A percentile compares a stretch with the other conserved stretches of the same genome.
These are phyloP conservation scores for Plumapathes pennacea DNA, from an alignment of 92 coral and sea anemone genomes.

Conservation along the genomic window DNA sequence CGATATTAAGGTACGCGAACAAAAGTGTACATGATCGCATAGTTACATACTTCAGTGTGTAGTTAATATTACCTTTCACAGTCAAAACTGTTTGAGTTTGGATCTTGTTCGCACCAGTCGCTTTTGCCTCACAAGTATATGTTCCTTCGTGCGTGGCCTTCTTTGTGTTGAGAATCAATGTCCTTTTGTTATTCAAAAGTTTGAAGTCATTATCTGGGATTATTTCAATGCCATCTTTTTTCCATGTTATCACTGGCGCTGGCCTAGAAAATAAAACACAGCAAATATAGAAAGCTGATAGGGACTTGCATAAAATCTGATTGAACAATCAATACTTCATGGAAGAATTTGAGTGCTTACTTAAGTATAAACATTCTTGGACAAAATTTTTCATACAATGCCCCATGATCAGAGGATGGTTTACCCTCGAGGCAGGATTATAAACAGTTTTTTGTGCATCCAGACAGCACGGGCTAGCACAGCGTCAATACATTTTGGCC, in stretches of 20 bases:
- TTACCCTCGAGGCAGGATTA: too few relatives aligned
- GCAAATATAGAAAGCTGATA: background rate
- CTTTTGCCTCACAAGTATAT: constrained; percentile 22
- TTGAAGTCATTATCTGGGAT: background rate
- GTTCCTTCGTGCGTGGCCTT: constrained; percentile 1
- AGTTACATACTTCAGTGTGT: too few relatives aligned
- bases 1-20: too few relatives aligned
- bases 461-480: too few relatives aligned
- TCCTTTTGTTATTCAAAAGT: background rate
- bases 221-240: background rate
- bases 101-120: background rate
- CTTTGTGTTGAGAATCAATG: background rate
- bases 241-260: constrained; percentile 9
- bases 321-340: background rate
- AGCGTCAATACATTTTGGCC: too few relatives aligned
- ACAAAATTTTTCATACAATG: too few relatives aligned
- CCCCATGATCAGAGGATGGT: too few relatives aligned
- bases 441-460: too few relatives aligned
- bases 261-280: background rate
- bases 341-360: background rate
- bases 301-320: background rate
- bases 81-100: background rate
- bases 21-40: too few relatives aligned
- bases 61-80: constrained; percentile 15
- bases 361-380: background rate